These are phyloP conservation scores for Ennomos quercinarius DNA, from an alignment of 2,888 invertebrate genomes.

Conservation along the genomic window DNA sequence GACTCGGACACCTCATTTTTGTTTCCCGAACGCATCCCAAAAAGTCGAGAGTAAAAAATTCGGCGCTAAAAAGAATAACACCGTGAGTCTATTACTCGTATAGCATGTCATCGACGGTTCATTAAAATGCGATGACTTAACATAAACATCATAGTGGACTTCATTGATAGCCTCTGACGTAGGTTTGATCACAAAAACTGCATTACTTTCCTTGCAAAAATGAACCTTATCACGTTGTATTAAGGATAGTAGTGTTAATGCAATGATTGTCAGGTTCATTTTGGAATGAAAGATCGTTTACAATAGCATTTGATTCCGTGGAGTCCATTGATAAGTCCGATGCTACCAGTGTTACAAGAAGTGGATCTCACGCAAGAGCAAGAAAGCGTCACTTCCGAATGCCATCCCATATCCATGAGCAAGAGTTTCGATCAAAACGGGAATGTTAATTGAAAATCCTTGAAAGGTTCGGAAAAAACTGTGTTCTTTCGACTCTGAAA, in stretches of 20 bases:
- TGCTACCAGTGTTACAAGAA: constrained; percentile 83
- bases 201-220: constrained; percentile 47
- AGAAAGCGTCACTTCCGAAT: constrained; percentile 51
- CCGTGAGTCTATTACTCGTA: constrained; percentile 82
- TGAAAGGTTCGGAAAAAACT: constrained; percentile 22
- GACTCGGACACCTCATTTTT: constrained; percentile 64
- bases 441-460: constrained; percentile 45
- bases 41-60: constrained; percentile 72
- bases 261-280: constrained; percentile 63
- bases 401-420: constrained; percentile 27
- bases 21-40: constrained; percentile 66
- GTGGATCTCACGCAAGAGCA: constrained; percentile 67
- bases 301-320: constrained; percentile 82
- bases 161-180: constrained; percentile 84
- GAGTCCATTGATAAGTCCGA: constrained; percentile 83
- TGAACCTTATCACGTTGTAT: constrained; percentile 49
- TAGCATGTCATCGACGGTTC: constrained; percentile 84
- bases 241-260: constrained; percentile 51
- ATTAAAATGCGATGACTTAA: constrained; percentile 85
- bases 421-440: constrained; percentile 33
- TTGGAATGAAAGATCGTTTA: constrained; percentile 75
- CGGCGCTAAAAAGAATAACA: constrained; percentile 83
- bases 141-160: constrained; percentile 83
- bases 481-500: neutral
- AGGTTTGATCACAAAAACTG: constrained; percentile 74